Evolutionary conservation across 2,113 vertebrate species (phyloP).

Genomic region (Saguinus midas): DNA sequence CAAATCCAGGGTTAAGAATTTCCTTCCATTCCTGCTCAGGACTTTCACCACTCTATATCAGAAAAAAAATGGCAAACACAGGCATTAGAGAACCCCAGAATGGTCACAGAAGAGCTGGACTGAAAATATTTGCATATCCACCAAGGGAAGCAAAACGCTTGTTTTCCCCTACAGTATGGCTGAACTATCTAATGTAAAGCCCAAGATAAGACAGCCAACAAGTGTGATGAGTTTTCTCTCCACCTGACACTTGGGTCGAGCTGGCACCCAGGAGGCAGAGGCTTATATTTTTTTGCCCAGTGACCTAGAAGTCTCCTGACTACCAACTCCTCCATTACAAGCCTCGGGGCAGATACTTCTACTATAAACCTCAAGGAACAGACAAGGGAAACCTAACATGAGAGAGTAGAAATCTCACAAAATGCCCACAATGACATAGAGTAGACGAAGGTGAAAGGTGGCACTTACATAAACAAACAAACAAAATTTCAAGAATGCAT

Average conservation of each 20-base stretch:
- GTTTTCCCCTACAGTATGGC: neutral
- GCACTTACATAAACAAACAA: too few relatives aligned
- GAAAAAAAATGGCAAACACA: neutral
- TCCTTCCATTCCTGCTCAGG: neutral
- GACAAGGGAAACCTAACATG: neutral
- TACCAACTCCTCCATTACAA: neutral
- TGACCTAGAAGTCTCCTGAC: neutral
- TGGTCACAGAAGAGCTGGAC: neutral
- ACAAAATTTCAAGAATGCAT: neutral
- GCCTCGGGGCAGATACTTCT: accelerated
- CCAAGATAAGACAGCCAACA: neutral
- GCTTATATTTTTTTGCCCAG: neutral
- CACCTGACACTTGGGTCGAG: neutral
- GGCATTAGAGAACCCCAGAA: neutral
- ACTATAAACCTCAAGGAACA: neutral
- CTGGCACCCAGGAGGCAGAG: neutral
- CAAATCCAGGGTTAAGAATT: too few relatives aligned
- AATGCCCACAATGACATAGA: neutral
- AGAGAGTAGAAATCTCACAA: neutral
- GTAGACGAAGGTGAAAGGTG: neutral
- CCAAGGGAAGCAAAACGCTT: neutral
- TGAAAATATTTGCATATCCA: too few relatives aligned
- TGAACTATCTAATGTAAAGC: neutral
- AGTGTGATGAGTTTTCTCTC: neutral
- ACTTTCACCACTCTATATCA: neutral